These are phyloP conservation scores for Strigamia crassipes DNA, from an alignment of 2,888 invertebrate species.

Conservation along the genomic window DNA sequence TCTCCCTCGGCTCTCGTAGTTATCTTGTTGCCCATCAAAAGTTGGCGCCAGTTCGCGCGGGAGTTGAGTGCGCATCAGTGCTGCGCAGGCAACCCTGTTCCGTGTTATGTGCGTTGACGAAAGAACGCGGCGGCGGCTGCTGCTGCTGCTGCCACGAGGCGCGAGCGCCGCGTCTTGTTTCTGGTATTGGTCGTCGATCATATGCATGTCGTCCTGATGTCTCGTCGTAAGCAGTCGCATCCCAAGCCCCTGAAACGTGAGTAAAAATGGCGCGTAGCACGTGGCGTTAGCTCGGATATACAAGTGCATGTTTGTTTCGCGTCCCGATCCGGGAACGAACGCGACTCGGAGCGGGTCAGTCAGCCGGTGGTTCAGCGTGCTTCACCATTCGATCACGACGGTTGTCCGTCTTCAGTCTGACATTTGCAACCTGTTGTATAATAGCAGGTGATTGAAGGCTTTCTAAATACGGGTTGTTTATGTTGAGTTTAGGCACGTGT, in stretches of 20 bases:
- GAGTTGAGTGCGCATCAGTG: neutral
- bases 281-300: neutral
- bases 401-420: neutral
- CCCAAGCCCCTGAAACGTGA: constrained; percentile 50
- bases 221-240: constrained; percentile 49
- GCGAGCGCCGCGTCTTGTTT: constrained; percentile 41
- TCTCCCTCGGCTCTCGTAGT: constrained; percentile 22
- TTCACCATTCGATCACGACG: neutral
- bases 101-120: constrained; percentile 23
- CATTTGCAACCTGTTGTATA: constrained; percentile 13
- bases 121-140: constrained; percentile 34
- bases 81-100: constrained; percentile 25
- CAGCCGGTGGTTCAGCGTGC: neutral
- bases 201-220: constrained; percentile 45
- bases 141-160: constrained; percentile 21
- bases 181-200: constrained; percentile 15
- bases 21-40: constrained; percentile 23
- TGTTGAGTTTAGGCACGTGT: neutral
- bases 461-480: neutral
- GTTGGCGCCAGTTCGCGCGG: constrained; percentile 37
- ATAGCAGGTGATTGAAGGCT: neutral
- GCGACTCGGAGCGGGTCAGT: neutral
- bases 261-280: constrained; percentile 39
- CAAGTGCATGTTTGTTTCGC: neutral
- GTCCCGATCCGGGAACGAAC: neutral